These are phyloP conservation scores for Lucinisca nassula DNA, from an alignment of 2,888 invertebrate species.

Conservation along the genomic window DNA sequence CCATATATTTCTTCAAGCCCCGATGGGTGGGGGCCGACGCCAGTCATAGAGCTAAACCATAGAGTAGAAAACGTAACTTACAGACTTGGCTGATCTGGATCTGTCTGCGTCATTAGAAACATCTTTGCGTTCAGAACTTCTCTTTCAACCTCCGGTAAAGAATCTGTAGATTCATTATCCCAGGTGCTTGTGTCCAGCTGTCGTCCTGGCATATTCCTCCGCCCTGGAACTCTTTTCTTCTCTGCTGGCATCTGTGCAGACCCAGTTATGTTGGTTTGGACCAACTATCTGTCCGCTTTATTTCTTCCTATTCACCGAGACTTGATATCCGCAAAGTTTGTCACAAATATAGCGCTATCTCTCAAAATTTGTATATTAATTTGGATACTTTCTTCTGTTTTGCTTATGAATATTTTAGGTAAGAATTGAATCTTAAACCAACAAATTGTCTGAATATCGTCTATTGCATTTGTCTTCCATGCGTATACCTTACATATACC, in stretches of 20 bases:
- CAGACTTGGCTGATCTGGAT: conserved; percentile 65
- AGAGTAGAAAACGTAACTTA: conserved; percentile 65
- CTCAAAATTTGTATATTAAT: too few relatives aligned
- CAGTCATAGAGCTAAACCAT: too few relatives aligned
- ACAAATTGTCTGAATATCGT: too few relatives aligned
- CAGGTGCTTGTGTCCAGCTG: conserved; percentile 51
- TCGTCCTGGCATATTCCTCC: conserved; percentile 57
- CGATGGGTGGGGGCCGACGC: too few relatives aligned
- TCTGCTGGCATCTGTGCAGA: conserved; percentile 42
- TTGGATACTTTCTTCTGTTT: too few relatives aligned
- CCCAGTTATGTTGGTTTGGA: neutral
- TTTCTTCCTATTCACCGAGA: neutral
- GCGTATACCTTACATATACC: too few relatives aligned
- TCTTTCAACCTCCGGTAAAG: conserved; percentile 64
- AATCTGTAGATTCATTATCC: conserved; percentile 53
- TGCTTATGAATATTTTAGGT: too few relatives aligned
- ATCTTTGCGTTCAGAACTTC: conserved; percentile 75
- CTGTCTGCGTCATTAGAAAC: conserved; percentile 66
- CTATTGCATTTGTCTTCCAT: too few relatives aligned
- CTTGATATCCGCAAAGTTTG: too few relatives aligned
- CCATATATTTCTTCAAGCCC: too few relatives aligned
- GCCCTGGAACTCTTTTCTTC: conserved; percentile 61
- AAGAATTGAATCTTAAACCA: too few relatives aligned
- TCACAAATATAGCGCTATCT: too few relatives aligned
- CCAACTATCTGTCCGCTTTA: neutral